Percentiles rank a stretch among this genome's conserved stretches.
phyloP scores from a whole-genome alignment of 2,113 vertebrate genomes.

The Gavialis gangeticus region DNA sequence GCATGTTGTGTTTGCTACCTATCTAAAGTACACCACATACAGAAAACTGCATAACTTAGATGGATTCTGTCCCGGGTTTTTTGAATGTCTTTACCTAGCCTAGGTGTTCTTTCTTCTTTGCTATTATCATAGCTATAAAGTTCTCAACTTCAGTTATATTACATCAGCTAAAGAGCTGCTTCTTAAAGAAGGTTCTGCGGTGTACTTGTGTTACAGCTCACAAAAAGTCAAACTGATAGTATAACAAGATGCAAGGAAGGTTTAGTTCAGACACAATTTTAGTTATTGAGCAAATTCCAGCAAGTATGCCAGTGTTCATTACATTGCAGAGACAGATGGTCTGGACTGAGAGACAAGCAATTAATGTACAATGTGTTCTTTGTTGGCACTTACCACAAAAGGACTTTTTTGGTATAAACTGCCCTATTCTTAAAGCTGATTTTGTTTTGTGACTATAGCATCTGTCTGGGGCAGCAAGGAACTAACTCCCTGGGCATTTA shows the following conservation, averaged over 20 bases:
- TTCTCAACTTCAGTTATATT: background rate
- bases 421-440: constrained; percentile 73
- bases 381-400: constrained; percentile 78
- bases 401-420: constrained; percentile 59
- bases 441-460: constrained; percentile 63
- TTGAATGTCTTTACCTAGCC: too few relatives aligned
- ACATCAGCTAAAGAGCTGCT: background rate
- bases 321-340: constrained; percentile 82
- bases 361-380: constrained; percentile 84
- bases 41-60: too few relatives aligned
- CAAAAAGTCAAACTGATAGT: constrained; percentile 25
- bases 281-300: constrained; percentile 74
- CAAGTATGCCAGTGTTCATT: constrained; percentile 78
- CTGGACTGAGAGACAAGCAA: constrained; percentile 80
- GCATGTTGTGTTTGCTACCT: too few relatives aligned
- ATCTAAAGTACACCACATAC: too few relatives aligned
- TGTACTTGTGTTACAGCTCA: background rate
- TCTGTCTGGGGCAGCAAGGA: constrained; percentile 39
- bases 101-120: constrained; percentile 4
- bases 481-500: background rate
- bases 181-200: constrained; percentile 21
- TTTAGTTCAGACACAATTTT: constrained; percentile 76
- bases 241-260: constrained; percentile 55
- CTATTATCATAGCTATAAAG: background rate
- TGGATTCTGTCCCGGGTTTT: too few relatives aligned